Evolutionary conservation across 2,113 vertebrate species (phyloP).

Genomic region (Sturnira hondurensis): DNA sequence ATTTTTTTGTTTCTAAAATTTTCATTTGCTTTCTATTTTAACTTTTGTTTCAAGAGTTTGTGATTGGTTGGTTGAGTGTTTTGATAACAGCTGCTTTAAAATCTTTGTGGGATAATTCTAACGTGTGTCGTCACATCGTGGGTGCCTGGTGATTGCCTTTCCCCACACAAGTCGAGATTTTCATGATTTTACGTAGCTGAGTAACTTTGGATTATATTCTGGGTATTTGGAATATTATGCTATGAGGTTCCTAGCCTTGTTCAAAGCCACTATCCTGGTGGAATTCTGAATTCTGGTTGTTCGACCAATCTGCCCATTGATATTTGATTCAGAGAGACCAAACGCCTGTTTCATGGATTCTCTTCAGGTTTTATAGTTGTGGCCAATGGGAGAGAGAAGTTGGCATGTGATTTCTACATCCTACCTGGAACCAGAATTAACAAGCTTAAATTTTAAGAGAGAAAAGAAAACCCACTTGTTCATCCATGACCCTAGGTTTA

Average conservation of each 20-base stretch:
- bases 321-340: conserved; percentile 27
- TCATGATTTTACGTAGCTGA: neutral
- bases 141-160: neutral
- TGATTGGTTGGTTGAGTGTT: conserved; percentile 21
- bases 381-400: neutral
- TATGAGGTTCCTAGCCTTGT: neutral
- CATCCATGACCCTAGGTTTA: neutral
- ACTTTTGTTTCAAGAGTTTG: neutral
- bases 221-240: neutral
- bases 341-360: neutral
- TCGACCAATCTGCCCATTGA: neutral
- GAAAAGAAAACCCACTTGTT: neutral
- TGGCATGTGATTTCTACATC: neutral
- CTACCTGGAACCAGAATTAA: neutral
- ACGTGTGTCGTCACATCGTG: neutral
- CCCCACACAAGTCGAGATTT: neutral
- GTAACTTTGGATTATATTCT: neutral
- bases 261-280: neutral
- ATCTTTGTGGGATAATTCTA: neutral
- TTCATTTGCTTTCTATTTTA: conserved; percentile 12
- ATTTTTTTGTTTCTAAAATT: conserved; percentile 42
- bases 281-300: conserved; percentile 8
- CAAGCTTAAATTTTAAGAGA: conserved; percentile 23
- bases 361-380: neutral
- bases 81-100: conserved; percentile 40